Evolutionary conservation across 1,140 invertebrate genomes (phyloP).

Genomic region (Goniozus legneri): DNA sequence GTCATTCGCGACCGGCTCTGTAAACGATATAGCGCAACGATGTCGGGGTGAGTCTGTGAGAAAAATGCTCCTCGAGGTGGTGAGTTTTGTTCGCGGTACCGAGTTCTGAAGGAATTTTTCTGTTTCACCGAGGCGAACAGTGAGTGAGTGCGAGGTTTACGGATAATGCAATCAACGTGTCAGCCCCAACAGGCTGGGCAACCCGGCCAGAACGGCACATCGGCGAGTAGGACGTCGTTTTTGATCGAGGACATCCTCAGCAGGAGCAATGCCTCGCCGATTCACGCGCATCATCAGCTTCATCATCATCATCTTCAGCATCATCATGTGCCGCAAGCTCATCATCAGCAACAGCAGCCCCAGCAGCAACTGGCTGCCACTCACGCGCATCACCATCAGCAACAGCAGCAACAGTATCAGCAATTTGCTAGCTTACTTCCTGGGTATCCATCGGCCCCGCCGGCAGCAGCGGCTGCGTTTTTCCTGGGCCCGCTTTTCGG

Average conservation of each 20-base stretch:
- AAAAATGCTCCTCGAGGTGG: too few relatives aligned
- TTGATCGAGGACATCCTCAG: conserved; percentile 80
- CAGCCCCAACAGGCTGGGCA: conserved; percentile 44
- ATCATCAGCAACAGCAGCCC: conserved; percentile 41
- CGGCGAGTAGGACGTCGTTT: conserved; percentile 62
- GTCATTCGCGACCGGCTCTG: neutral
- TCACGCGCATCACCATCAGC: conserved; percentile 44
- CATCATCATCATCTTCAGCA: conserved; percentile 40
- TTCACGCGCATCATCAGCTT: conserved; percentile 32
- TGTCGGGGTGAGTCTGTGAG: too few relatives aligned
- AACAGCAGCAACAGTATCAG: conserved; percentile 52
- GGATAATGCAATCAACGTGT: conserved; percentile 47
- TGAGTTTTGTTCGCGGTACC: too few relatives aligned
- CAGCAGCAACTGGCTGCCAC: conserved; percentile 31
- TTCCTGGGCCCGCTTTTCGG: conserved; percentile 45
- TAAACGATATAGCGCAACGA: too few relatives aligned
- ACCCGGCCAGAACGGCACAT: conserved; percentile 38
- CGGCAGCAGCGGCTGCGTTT: conserved; percentile 52
- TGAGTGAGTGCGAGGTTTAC: too few relatives aligned
- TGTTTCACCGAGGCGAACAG: neutral
- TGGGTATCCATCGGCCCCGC: conserved; percentile 52
- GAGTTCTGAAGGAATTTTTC: too few relatives aligned
- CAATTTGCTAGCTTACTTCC: conserved; percentile 52
- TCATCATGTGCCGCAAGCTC: too few relatives aligned
- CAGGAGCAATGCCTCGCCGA: conserved; percentile 52